A percentile compares a stretch with the other conserved stretches of the same genome.
These are phyloP conservation scores for Bubo scandiacus DNA, from an alignment of 2,113 vertebrate species.

Conservation along the genomic window DNA sequence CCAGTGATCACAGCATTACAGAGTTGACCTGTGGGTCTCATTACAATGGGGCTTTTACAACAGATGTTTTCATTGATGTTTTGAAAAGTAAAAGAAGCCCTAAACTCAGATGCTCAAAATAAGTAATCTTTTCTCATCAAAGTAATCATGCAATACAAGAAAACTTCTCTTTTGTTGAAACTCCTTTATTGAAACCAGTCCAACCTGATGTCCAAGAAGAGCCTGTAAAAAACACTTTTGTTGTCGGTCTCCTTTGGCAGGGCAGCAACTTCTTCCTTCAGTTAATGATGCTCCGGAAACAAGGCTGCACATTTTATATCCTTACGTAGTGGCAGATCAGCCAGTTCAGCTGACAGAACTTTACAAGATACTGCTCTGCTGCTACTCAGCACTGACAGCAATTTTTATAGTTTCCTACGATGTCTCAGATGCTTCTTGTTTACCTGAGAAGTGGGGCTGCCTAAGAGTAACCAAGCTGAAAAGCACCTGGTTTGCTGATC, in stretches of 20 bases:
- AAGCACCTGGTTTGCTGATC: not conserved
- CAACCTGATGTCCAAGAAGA: not conserved
- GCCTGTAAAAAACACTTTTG: not conserved
- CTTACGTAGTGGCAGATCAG: not conserved
- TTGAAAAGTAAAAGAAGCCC: conserved; percentile 5
- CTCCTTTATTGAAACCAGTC: not conserved
- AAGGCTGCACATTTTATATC: not conserved
- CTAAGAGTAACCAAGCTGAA: not conserved
- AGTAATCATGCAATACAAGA: not conserved
- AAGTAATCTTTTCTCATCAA: not conserved
- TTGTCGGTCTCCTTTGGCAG: not conserved
- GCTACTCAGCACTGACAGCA: not conserved
- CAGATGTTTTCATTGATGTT: not conserved
- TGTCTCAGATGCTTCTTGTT: not conserved
- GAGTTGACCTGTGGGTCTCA: not conserved
- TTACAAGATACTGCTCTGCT: not conserved
- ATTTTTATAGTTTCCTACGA: not conserved
- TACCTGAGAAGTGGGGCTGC: not conserved
- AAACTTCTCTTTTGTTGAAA: not conserved
- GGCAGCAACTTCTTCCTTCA: not conserved
- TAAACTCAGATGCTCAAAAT: not conserved
- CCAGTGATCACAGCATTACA: not conserved
- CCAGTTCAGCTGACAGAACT: not conserved
- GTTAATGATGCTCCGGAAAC: conserved; percentile 30
- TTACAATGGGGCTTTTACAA: not conserved